These are phyloP conservation scores for Drosophila subpulchrella DNA, from an alignment of 1,140 invertebrate species.

Conservation along the genomic window DNA sequence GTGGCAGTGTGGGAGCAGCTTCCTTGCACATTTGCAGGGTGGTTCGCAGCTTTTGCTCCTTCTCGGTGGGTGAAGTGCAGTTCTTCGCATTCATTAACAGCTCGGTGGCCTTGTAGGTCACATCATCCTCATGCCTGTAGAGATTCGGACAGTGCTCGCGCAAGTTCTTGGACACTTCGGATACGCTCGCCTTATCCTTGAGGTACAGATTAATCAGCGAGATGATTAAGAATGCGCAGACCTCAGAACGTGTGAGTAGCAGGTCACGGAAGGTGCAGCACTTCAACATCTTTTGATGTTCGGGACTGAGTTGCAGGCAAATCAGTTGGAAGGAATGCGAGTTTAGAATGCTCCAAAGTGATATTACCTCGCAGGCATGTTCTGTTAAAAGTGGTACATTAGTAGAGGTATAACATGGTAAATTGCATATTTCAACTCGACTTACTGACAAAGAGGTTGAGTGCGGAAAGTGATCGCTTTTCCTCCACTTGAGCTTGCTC, in stretches of 20 bases:
- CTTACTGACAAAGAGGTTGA: slow-evolving; percentile 90
- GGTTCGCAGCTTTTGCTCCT: slow-evolving; percentile 90
- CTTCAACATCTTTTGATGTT: slow-evolving; percentile 87
- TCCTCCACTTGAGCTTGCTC: slow-evolving; percentile 86
- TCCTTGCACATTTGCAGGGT: slow-evolving; percentile 93
- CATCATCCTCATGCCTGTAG: slow-evolving; percentile 97
- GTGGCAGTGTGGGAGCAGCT: slow-evolving; percentile 76
- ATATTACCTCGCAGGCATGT: slow-evolving; percentile 94
- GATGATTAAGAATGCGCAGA: slow-evolving; percentile 90
- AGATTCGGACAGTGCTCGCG: slow-evolving; percentile 96
- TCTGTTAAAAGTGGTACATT: slow-evolving; percentile 69
- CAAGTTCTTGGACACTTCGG: slow-evolving; percentile 94
- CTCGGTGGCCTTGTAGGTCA: slow-evolving; percentile 96
- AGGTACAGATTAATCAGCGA: slow-evolving; percentile 94
- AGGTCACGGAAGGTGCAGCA: slow-evolving; percentile 91
- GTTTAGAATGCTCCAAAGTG: slow-evolving; percentile 96
- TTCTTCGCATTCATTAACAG: slow-evolving; percentile 92
- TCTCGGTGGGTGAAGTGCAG: slow-evolving; percentile 88
- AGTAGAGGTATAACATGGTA: neutral
- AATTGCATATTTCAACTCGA: neutral
- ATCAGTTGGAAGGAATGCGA: slow-evolving; percentile 97
- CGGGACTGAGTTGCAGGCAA: slow-evolving; percentile 87
- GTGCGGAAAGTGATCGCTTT: slow-evolving; percentile 90
- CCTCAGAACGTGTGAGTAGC: slow-evolving; percentile 92
- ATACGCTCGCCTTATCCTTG: slow-evolving; percentile 96